phyloP scores from a whole-genome alignment of 1,140 invertebrate genomes.

The Drosophila murphyi region DNA sequence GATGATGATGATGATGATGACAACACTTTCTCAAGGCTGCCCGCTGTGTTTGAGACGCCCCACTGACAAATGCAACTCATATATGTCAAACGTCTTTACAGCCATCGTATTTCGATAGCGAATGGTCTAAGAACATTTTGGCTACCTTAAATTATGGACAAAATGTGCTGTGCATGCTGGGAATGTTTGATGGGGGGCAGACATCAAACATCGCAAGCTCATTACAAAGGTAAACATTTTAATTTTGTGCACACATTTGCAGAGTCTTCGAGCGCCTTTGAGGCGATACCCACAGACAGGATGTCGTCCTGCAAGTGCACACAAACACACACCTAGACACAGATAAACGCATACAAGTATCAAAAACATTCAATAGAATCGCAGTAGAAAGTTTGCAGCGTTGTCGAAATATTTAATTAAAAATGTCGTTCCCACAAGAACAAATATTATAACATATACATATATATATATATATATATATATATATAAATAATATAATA shows the following conservation, averaged over 20 bases:
- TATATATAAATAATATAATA: conserved; percentile 5
- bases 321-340: background rate
- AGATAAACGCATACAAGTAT: background rate
- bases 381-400: background rate
- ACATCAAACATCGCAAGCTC: conserved; percentile 37
- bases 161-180: conserved; percentile 3
- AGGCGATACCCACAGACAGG: background rate
- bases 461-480: background rate
- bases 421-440: background rate
- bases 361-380: conserved; percentile 26
- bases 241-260: conserved; percentile 52
- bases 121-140: conserved; percentile 43
- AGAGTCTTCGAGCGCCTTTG: background rate
- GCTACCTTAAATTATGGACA: conserved; percentile 20
- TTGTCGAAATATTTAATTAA: conserved; percentile 29
- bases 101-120: background rate
- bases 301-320: background rate
- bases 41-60: conserved; percentile 3
- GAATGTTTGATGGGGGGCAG: conserved; percentile 12
- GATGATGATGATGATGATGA: background rate
- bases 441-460: background rate
- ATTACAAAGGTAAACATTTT: conserved; percentile 50
- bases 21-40: background rate
- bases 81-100: conserved; percentile 54
- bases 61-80: conserved; percentile 49